A percentile compares a stretch with the other conserved stretches of the same genome.
Conservation (phyloP, 30 jellyfish, hydroid and myxozoan genomes). For the Hydractinia echinata region DNA sequence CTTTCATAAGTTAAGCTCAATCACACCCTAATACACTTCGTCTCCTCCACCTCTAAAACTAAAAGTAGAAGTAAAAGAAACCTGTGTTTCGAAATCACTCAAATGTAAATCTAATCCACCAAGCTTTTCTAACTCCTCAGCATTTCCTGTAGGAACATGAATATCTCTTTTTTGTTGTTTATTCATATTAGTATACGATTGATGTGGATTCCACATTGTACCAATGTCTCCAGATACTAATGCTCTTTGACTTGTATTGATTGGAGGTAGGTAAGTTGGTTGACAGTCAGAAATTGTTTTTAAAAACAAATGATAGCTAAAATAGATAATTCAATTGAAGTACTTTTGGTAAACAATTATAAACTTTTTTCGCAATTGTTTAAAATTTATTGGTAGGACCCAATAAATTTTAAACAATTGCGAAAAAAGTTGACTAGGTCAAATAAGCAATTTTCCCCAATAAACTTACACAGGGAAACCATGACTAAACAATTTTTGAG, state of each 20-base stretch:
- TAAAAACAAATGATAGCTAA: constrained; percentile 21
- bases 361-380: background rate
- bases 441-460: too few species aligned
- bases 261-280: constrained; percentile 36
- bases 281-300: constrained; percentile 6
- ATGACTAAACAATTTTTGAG: too few species aligned
- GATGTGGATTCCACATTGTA: background rate
- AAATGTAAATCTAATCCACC: constrained; percentile 17
- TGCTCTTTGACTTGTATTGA: background rate
- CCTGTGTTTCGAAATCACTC: constrained; percentile 24
- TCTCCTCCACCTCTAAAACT: too few species aligned
- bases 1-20: too few species aligned
- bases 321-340: background rate
- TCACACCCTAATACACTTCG: too few species aligned
- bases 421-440: too few species aligned
- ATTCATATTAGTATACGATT: background rate
- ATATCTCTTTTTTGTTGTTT: background rate
- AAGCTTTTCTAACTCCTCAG: constrained; percentile 16
- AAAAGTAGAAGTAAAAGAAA: background rate
- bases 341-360: background rate
- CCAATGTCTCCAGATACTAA: background rate
- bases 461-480: too few species aligned
- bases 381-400: background rate
- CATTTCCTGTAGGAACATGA: background rate
- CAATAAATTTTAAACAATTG: background rate